Base-by-base conservation (phyloP, 2,113 vertebrate species). In the Corythornis cristatus region DNA sequence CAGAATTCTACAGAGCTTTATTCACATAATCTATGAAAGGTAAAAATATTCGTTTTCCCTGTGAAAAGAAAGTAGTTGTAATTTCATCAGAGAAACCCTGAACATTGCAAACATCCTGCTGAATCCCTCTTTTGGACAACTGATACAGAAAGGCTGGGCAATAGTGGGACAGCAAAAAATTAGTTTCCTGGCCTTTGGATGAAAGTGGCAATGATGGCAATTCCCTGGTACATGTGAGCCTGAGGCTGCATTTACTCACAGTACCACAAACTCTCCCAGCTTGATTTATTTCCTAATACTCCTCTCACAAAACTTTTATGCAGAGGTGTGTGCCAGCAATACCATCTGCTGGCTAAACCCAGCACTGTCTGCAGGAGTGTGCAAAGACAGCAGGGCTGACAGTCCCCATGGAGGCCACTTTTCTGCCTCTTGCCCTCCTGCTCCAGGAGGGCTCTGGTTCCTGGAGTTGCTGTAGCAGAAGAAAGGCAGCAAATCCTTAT, bases 261-360 rank as follows among this genome's bases (percentile, higher is more conserved):
- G 56, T 40, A 60, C 8, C 8, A 2, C 1, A 0, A 37, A 26
- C 18, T 28, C 25, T 57, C 16, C 26, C 15, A n/a, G 6, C 65
- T 90, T 6, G 0, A 12, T 20, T 89, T n/a, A 78, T 15, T 1
- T 26, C 11, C 11, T 0, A 5, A 4, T 11, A 12, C 15, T 80
- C 33, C 54, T 37, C 26, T 11, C 0, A 2, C 18, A 7, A 23
- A 56, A 8, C 25, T 51, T 53, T 7, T 33, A 56, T 25, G 66
- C 70, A 8, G 61, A 75, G 51, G 1, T 0, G 11, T 33, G 94
- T 93, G 86, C 31, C 84, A 65, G 89, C 35, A 86, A 16, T 80
- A 78, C 97, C 97, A 96, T 96, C 97, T 97, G 75, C 95, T 96
- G 97, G 97, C 48, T 13, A 15, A 67, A 42, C 1, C 11, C 5